Conservation (phyloP, 2,888 invertebrate species). For the Agrilus cyanescens region DNA sequence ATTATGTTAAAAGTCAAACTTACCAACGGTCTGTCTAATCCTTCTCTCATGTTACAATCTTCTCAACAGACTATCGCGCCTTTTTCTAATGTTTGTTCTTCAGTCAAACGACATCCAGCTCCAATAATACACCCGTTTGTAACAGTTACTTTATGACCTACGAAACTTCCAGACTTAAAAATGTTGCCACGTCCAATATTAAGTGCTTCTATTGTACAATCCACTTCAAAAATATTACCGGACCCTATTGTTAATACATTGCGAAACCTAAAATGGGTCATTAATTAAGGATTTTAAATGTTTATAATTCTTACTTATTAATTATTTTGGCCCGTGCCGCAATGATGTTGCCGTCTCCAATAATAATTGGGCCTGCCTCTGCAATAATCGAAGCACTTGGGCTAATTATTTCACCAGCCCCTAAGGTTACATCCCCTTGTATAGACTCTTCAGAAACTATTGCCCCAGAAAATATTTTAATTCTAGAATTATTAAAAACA, state of each 20-base stretch:
- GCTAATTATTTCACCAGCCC: slow-evolving; percentile 83
- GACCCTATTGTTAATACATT: slow-evolving; percentile 66
- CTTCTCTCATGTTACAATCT: slow-evolving; percentile 67
- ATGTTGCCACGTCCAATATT: slow-evolving; percentile 92
- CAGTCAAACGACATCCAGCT: slow-evolving; percentile 66
- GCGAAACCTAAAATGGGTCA: too few species aligned
- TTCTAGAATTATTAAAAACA: too few species aligned
- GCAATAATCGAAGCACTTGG: slow-evolving; percentile 78
- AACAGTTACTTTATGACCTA: slow-evolving; percentile 72
- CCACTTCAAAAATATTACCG: slow-evolving; percentile 93
- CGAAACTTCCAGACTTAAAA: slow-evolving; percentile 80
- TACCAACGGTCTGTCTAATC: slow-evolving; percentile 76
- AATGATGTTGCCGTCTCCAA: too few species aligned
- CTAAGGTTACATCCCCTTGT: slow-evolving; percentile 85
- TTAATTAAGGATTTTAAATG: too few species aligned
- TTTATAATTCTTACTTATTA: too few species aligned
- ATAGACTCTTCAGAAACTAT: too few species aligned
- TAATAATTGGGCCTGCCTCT: too few species aligned
- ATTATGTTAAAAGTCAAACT: slow-evolving; percentile 24
- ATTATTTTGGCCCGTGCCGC: too few species aligned
- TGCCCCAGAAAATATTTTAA: too few species aligned
- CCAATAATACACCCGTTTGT: slow-evolving; percentile 89
- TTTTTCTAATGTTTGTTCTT: slow-evolving; percentile 66
- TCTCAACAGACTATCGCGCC: slow-evolving; percentile 86
- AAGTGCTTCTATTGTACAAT: slow-evolving; percentile 68